Base-by-base conservation (phyloP, 2,113 vertebrate genomes). In the Alosa alosa region DNA sequence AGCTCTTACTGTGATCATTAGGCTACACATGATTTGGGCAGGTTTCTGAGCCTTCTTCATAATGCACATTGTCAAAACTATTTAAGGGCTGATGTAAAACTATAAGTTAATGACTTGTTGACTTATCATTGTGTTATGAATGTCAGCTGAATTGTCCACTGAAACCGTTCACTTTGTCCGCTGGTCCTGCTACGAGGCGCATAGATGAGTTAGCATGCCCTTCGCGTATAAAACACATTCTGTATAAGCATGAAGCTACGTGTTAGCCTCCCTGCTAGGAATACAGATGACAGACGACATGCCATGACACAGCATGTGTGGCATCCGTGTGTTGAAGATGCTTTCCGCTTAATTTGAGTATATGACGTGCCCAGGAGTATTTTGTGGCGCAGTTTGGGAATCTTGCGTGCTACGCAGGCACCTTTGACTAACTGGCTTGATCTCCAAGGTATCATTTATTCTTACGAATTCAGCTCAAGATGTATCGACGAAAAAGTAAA, bases 351-450 rank as follows among this genome's bases (percentile, higher is more conserved):
- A 49, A 11, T 49, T 49, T 15, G 11, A 39, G 72, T 36, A 3
- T 39, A 3, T 36, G 25, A 78, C 5, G 72, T 78, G 20, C 64
- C 64, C 8, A 25, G 64, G 22, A 72, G 13, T 13, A 36, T 72
- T n/a, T n/a, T 72, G 64, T 72, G 64, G n/a, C 72, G 72, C 36
- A 78, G 31, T 78, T 78, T 78, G 31, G 64, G 13, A 15, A 78
- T 78, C 72, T 15, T 39, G 31, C 13, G 36, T 39, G 72, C 72
- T 78, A 78, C 72, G 72, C 72, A 78, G 72, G 25, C 31, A 78
- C 31, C 31, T 78, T 52, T 78, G 36, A 36, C 72, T 17, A 25
- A 72, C 72, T 78, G 72, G 20, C 22, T 64, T 64, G 52, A 17
- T 25, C 17, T 78, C 10, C 39, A 13, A 78, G 31, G 72, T 78